A percentile compares a stretch with the other conserved stretches of the same genome.
These are phyloP conservation scores for Leontocebus nigricollis DNA, from an alignment of 2,797 vertebrate species.

Conservation along the genomic window DNA sequence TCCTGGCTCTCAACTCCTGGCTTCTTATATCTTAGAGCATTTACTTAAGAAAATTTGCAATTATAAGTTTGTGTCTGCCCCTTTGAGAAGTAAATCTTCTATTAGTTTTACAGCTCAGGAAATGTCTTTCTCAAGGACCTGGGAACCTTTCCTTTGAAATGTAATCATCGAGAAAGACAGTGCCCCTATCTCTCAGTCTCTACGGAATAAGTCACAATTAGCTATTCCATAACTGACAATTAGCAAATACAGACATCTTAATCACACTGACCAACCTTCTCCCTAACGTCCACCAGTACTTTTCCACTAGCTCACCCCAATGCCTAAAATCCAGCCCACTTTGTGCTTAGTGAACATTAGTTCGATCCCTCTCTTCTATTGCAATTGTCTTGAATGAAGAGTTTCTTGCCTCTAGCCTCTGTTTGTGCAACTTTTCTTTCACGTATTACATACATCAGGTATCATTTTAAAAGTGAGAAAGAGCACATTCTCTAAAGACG, in stretches of 20 bases:
- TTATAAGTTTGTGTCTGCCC: neutral
- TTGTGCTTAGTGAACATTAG: neutral
- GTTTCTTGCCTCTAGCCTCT: neutral
- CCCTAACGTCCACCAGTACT: neutral
- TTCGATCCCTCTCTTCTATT: neutral
- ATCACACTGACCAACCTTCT: neutral
- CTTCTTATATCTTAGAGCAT: neutral
- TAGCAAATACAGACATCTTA: neutral
- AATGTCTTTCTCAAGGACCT: neutral
- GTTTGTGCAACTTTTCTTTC: neutral
- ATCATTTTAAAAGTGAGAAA: neutral
- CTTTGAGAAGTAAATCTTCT: neutral
- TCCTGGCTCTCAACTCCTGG: neutral
- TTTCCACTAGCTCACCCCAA: neutral
- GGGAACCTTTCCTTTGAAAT: neutral
- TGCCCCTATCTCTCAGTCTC: neutral
- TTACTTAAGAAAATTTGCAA: neutral
- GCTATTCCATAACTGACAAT: neutral
- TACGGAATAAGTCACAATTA: neutral
- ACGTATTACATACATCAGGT: neutral
- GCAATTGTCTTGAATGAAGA: neutral
- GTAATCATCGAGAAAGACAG: neutral
- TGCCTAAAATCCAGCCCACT: neutral
- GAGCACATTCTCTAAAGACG: neutral
- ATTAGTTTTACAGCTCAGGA: neutral